Conservation (phyloP, 92 coral and sea anemone species). For the Bergia sp. region DNA sequence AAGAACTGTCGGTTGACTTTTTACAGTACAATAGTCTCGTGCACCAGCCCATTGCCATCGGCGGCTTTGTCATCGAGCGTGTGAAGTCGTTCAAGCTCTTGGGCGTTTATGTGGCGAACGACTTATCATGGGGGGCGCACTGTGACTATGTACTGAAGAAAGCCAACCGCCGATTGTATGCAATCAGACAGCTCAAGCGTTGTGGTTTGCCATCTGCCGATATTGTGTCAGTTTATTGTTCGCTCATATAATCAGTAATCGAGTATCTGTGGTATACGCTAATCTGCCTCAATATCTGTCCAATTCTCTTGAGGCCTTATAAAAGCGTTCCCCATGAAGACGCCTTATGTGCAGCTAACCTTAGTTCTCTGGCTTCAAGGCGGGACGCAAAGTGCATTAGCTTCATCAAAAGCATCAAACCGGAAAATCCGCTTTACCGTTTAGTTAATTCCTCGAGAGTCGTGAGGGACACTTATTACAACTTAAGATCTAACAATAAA, state of each 20-base stretch:
- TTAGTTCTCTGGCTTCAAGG: not conserved
- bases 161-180: not conserved
- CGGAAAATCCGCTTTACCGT: not conserved
- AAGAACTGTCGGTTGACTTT: too few species aligned
- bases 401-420: conserved; percentile 7
- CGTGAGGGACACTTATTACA: too few species aligned
- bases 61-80: not conserved
- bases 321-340: too few species aligned
- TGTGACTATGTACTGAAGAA: conserved; percentile 4
- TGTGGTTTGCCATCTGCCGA: too few species aligned
- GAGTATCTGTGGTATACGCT: too few species aligned
- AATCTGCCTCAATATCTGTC: too few species aligned
- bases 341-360: not conserved
- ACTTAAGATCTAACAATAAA: too few species aligned
- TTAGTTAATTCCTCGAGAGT: too few species aligned
- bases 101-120: not conserved
- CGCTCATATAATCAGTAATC: too few species aligned
- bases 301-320: too few species aligned
- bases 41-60: conserved; percentile 8
- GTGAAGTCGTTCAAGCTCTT: not conserved
- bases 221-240: too few species aligned
- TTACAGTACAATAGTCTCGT: not conserved
- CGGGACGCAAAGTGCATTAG: not conserved
- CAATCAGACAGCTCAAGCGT: not conserved
- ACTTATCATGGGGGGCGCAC: not conserved